Evolutionary conservation across 2,113 vertebrate genomes (phyloP).

Genomic region (Chaetops frenatus): DNA sequence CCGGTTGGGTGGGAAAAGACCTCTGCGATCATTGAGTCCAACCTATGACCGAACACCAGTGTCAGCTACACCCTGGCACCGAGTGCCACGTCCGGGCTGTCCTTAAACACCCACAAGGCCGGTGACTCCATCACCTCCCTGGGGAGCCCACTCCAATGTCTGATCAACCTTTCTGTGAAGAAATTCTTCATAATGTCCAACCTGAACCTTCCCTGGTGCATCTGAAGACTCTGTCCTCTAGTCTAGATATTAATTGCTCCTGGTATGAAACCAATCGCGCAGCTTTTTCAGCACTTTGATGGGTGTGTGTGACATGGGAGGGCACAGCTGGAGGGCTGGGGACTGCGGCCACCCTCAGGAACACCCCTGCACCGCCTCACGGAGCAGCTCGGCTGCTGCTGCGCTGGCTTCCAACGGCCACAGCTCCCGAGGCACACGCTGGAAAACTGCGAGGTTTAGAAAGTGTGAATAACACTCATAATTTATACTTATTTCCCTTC

Average conservation of each 20-base stretch:
- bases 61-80: background rate
- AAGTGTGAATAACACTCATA: fast-evolving
- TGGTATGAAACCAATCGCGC: no score
- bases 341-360: fast-evolving
- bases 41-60: no score
- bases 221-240: background rate
- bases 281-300: no score
- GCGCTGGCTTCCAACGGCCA: background rate
- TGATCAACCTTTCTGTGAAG: background rate
- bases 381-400: background rate
- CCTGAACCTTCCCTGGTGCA: background rate
- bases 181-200: background rate
- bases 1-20: background rate
- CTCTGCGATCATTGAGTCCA: background rate
- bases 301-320: fast-evolving
- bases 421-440: fast-evolving
- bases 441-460: background rate
- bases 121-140: background rate
- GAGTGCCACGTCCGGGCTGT: background rate
- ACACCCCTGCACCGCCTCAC: fast-evolving
- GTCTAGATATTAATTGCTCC: fast-evolving
- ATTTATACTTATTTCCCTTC: background rate
- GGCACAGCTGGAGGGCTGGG: fast-evolving
- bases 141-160: background rate
- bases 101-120: background rate